These are phyloP conservation scores for Eulemur rubriventer DNA, from an alignment of 2,797 vertebrate genomes.

Conservation along the genomic window DNA sequence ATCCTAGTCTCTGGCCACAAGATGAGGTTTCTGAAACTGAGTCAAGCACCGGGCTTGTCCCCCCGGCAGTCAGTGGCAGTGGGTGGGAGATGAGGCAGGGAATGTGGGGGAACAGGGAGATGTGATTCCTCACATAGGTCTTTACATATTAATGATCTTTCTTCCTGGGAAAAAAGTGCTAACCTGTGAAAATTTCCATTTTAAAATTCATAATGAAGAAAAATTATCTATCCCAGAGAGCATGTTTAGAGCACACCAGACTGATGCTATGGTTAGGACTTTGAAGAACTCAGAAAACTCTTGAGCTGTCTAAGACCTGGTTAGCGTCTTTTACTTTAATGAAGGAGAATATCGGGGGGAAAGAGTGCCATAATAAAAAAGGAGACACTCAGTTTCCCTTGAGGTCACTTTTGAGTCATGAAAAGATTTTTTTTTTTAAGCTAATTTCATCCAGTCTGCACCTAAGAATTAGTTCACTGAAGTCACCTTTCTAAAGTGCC, in stretches of 20 bases:
- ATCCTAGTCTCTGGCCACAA: not conserved
- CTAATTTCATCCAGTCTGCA: not conserved
- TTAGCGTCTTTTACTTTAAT: not conserved
- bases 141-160: conserved; percentile 30
- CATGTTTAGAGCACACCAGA: not conserved
- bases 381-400: not conserved
- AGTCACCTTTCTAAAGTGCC: not conserved
- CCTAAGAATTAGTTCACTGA: not conserved
- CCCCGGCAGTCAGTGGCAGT: not conserved
- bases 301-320: not conserved
- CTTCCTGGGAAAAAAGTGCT: conserved; percentile 17
- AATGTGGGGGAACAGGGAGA: not conserved
- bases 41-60: not conserved
- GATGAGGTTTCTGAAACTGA: not conserved
- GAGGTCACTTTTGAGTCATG: not conserved
- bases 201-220: conserved; percentile 55
- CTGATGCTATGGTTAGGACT: not conserved
- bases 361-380: not conserved
- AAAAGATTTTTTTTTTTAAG: not conserved
- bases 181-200: conserved; percentile 54
- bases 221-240: not conserved
- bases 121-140: not conserved
- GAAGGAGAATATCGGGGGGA: not conserved
- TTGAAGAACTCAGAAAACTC: not conserved
- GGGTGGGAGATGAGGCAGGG: not conserved